Percentiles rank a stretch among this genome's conserved stretches.
Conservation (phyloP, 2,797 vertebrate genomes). For the Neosilurus hyrtlii region DNA sequence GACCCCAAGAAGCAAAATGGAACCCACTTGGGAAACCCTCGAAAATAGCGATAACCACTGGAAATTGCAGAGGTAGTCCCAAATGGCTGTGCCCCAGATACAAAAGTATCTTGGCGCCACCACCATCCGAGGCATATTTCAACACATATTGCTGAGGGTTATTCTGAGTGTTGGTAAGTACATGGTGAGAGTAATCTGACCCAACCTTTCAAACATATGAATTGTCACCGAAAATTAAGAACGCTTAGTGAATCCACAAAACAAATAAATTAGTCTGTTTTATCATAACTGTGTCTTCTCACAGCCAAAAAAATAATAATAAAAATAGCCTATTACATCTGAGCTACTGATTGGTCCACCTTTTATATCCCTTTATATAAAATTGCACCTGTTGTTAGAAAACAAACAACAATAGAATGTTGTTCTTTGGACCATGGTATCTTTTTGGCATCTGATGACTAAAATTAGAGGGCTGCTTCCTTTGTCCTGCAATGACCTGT, state of each 20-base stretch:
- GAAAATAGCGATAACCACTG: too few species aligned
- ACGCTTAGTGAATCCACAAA: background rate
- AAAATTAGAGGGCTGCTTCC: background rate
- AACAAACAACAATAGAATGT: background rate
- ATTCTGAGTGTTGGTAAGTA: background rate
- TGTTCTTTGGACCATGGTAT: conserved; percentile 2
- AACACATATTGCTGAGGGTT: too few species aligned
- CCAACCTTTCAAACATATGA: background rate
- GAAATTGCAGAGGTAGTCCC: too few species aligned
- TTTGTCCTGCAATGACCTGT: conserved; percentile 3
- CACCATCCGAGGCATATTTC: too few species aligned
- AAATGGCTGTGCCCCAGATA: too few species aligned
- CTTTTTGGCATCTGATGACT: background rate
- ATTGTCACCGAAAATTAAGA: background rate
- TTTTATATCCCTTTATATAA: background rate
- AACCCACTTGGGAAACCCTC: too few species aligned
- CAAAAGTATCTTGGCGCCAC: too few species aligned
- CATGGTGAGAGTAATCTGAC: background rate
- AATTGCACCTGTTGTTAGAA: background rate
- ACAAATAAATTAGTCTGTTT: background rate
- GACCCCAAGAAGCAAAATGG: too few species aligned
- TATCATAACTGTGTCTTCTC: background rate
- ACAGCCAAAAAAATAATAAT: background rate
- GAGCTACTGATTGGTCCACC: background rate
- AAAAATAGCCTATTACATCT: background rate